Percentiles rank a stretch among this genome's conserved stretches.
These are phyloP conservation scores for Scaptodrosophila lebanonensis DNA, from an alignment of 1,140 invertebrate species.

Conservation along the genomic window DNA sequence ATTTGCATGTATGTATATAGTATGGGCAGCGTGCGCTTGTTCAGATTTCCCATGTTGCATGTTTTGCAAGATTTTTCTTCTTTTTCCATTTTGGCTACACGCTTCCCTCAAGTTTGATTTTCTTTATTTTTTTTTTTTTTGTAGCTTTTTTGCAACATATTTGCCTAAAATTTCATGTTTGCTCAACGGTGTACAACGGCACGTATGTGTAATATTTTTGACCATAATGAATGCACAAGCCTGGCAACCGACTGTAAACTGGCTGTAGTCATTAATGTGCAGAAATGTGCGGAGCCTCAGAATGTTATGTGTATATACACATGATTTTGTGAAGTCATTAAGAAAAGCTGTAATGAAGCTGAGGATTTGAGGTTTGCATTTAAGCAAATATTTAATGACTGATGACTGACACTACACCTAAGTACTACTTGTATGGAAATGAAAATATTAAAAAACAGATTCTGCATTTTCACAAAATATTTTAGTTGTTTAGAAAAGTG, in stretches of 20 bases:
- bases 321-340: no score
- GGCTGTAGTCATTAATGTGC: conserved; percentile 8
- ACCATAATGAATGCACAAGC: conserved; percentile 18
- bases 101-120: conserved; percentile 22
- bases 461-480: no score
- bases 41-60: conserved; percentile 57
- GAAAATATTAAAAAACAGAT: no score
- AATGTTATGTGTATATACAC: background rate
- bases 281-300: background rate
- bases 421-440: no score
- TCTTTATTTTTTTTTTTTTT: conserved; percentile 9
- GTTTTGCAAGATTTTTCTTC: conserved; percentile 14
- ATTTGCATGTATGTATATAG: conserved; percentile 5
- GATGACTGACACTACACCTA: no score
- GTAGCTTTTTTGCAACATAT: background rate
- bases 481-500: no score
- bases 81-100: background rate
- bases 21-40: conserved; percentile 7
- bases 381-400: no score
- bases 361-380: no score
- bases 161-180: conserved; percentile 33
- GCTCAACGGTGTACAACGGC: conserved; percentile 27
- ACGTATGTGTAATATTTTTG: conserved; percentile 50
- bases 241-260: conserved; percentile 6
- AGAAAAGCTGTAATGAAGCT: no score